Percentiles rank a stretch among this genome's conserved stretches.
Conservation (phyloP, 2,113 vertebrate species). For the Odocoileus virginianus region DNA sequence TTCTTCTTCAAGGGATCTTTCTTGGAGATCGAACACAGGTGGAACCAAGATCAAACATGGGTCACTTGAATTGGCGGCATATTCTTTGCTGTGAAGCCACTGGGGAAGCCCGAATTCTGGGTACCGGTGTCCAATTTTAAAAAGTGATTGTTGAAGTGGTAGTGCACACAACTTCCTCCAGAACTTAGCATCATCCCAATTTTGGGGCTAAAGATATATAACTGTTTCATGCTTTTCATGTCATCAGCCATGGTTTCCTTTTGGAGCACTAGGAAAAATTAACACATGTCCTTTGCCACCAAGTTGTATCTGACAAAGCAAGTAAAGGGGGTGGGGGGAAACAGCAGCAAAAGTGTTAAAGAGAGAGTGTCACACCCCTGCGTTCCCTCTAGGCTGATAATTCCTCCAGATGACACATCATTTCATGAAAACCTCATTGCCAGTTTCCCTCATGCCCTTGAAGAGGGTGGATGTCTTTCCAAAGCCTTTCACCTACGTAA, state of each 20-base stretch:
- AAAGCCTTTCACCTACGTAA: neutral
- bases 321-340: neutral
- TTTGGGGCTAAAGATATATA: neutral
- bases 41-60: neutral
- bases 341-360: neutral
- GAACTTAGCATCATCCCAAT: neutral
- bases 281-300: neutral
- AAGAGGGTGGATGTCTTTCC: neutral
- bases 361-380: neutral
- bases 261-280: neutral
- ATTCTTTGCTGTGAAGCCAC: neutral
- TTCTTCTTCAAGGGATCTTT: neutral
- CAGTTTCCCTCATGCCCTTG: neutral
- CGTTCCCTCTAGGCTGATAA: neutral
- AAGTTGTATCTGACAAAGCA: neutral
- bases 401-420: neutral
- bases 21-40: neutral
- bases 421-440: neutral
- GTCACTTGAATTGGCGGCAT: neutral
- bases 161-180: neutral
- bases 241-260: neutral
- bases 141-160: neutral
- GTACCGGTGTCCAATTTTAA: neutral
- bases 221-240: neutral
- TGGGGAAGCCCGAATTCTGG: neutral